Percentiles rank a stretch among this genome's conserved stretches.
phyloP scores from a whole-genome alignment of 2,888 invertebrate genomes.

The Catocala fraxini region DNA sequence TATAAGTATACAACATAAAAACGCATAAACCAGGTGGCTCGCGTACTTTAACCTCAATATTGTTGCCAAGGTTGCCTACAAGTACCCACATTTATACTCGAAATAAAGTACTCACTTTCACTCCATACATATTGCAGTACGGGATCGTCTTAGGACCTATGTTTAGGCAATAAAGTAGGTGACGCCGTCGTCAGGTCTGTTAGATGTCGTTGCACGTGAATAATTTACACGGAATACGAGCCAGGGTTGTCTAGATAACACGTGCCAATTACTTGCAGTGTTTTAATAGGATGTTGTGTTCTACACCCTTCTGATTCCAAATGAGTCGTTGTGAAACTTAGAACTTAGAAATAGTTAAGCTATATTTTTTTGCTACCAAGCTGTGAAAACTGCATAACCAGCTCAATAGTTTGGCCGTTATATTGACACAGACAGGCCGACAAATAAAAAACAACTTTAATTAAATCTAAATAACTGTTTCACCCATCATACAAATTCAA shows the following conservation, averaged over 20 bases:
- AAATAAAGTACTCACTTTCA: constrained; percentile 25
- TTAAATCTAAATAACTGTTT: no score
- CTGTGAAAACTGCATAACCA: no score
- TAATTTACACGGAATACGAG: constrained; percentile 11
- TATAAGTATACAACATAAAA: constrained; percentile 16
- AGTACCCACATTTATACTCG: constrained; percentile 25
- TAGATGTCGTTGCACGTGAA: constrained; percentile 8
- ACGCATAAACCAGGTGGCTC: constrained; percentile 24
- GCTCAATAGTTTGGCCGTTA: no score
- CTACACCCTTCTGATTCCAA: no score
- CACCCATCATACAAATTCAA: no score
- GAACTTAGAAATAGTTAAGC: no score
- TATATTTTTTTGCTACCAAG: no score
- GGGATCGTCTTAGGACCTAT: constrained; percentile 11
- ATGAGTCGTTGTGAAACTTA: no score
- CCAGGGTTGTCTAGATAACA: neutral
- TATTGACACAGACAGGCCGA: no score
- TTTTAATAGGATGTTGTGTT: neutral
- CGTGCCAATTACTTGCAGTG: constrained; percentile 5
- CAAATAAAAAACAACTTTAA: no score
- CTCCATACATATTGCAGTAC: constrained; percentile 22
- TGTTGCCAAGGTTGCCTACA: constrained; percentile 26
- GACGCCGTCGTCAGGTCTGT: constrained; percentile 7
- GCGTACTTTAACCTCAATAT: constrained; percentile 36
- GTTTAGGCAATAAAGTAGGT: constrained; percentile 17